Base-by-base conservation (phyloP, 2,113 vertebrate species). In the Neogale vison region DNA sequence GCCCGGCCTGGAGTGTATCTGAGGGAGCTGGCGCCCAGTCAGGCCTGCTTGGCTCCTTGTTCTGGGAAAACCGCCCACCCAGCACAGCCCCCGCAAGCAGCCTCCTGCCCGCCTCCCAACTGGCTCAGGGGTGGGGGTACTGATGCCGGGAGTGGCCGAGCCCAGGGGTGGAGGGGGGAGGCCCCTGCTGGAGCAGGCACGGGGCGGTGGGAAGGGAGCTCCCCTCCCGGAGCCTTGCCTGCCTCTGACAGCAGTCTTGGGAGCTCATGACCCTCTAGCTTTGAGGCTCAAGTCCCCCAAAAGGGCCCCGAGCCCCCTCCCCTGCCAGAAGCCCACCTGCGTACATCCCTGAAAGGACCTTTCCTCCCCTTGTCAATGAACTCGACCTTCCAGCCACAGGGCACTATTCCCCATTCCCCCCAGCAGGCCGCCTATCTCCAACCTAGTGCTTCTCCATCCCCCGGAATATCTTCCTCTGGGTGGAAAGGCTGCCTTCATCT, bases 51-150 rank as follows among this genome's bases (percentile, higher is more conserved):
- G 0, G 4, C 93, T 98, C 95, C 95, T 84, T 31, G 79, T 83
- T 97, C 98, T 76, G 98, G 96, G 98, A 97, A 98, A 96, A 94
- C 96, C 50, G 98, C 98, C 97, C 96, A 97, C 97, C 97, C 61
- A 50, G 97, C 96, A 85, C 98, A 77, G 94, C 98, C 97, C 97
- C 98, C 97, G 65, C 77, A 1, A 76, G 83, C 79, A 97, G 57
- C 90, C 96, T 98, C 95, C 71, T 63, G 87, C 93, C 95, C 59
- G 89, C 97, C 88, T 97, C 91, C 94, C 81, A 63, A 4, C 71
- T 3, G 0, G 87, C 86, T 20, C 74, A 17, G 36, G 77, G 79
- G 79, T 88, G 97, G 95, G 81, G 76, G 91, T 20, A 83, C 69
- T 47, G 95, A 55, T n/a, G 74, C 45, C 42, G 95, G 96, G 97